Conservation (phyloP, 2,888 invertebrate species). For the Cephus runcator region DNA sequence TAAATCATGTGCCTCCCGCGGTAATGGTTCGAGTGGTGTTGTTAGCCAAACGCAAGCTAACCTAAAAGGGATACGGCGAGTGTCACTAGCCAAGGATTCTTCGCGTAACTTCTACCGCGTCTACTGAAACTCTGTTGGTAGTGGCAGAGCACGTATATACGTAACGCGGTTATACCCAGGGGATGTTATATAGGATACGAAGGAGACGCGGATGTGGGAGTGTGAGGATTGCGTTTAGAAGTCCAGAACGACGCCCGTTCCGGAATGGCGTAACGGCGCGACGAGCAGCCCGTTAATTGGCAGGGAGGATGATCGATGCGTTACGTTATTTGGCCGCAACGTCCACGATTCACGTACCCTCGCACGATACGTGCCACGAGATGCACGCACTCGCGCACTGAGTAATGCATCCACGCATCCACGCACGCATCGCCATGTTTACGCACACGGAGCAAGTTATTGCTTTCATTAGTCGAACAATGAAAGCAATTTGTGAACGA, state of each 20-base stretch:
- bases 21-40: constrained; percentile 17
- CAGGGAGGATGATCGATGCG: constrained; percentile 53
- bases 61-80: background rate
- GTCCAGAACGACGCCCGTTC: background rate
- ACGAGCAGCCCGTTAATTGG: constrained; percentile 46
- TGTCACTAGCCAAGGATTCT: background rate
- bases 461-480: constrained; percentile 55
- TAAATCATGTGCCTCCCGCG: constrained; percentile 55
- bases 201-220: background rate
- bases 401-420: constrained; percentile 1
- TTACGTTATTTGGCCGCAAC: constrained; percentile 42
- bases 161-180: background rate
- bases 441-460: constrained; percentile 34
- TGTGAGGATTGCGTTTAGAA: background rate
- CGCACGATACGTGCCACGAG: background rate
- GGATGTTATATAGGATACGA: background rate
- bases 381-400: background rate
- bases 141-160: background rate
- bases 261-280: constrained; percentile 32
- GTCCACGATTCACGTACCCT: constrained; percentile 7
- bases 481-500: constrained; percentile 48
- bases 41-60: background rate
- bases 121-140: background rate
- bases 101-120: background rate
- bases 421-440: constrained; percentile 12